Conservation (phyloP, 2,888 invertebrate species). For the Agriotes lineatus region DNA sequence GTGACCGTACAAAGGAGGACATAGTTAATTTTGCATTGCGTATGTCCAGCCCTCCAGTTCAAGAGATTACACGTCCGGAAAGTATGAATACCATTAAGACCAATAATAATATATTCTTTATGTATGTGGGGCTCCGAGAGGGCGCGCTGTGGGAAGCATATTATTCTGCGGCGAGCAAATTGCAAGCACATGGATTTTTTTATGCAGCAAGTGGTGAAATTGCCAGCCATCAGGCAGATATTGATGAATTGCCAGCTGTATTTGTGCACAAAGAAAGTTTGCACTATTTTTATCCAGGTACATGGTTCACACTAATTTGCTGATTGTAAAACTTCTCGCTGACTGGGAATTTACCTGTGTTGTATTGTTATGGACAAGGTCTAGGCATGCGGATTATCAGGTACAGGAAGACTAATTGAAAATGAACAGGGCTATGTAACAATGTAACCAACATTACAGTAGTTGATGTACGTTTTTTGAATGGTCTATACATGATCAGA, state of each 20-base stretch:
- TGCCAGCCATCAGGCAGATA: slow-evolving; percentile 76
- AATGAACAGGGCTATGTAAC: too few species aligned
- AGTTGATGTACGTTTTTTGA: too few species aligned
- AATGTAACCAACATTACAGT: too few species aligned
- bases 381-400: too few species aligned
- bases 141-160: slow-evolving; percentile 82
- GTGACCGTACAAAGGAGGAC: slow-evolving; percentile 90
- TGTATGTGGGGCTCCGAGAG: slow-evolving; percentile 84
- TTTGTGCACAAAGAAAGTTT: slow-evolving; percentile 89
- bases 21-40: slow-evolving; percentile 91
- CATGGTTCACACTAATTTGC: slow-evolving; percentile 27
- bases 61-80: slow-evolving; percentile 81
- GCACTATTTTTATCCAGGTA: slow-evolving; percentile 80
- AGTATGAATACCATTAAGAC: slow-evolving; percentile 82
- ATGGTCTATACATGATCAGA: too few species aligned
- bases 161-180: slow-evolving; percentile 75
- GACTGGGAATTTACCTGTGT: too few species aligned
- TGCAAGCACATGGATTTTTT: slow-evolving; percentile 90
- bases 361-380: too few species aligned
- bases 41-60: slow-evolving; percentile 90
- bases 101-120: slow-evolving; percentile 86
- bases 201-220: slow-evolving; percentile 81
- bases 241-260: slow-evolving; percentile 78
- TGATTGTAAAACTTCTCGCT: too few species aligned
- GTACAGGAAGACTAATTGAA: too few species aligned